A percentile compares a stretch with the other conserved stretches of the same genome.
Evolutionary conservation across 2,113 vertebrate genomes (phyloP).

Genomic region (Picathartes gymnocephalus): DNA sequence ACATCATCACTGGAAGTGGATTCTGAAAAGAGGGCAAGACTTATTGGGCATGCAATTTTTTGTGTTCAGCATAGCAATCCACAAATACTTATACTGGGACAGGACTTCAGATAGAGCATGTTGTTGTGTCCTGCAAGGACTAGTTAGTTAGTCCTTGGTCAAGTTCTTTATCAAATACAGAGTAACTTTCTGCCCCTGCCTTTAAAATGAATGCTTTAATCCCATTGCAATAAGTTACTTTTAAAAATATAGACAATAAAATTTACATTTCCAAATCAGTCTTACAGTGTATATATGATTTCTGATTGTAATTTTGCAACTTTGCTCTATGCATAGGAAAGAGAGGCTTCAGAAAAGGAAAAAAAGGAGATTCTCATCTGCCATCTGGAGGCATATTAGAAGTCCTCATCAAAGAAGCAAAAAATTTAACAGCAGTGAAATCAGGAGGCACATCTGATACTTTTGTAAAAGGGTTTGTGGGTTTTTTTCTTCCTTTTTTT

Average conservation of each 20-base stretch:
- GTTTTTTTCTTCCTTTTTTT: neutral
- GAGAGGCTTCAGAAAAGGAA: conserved; percentile 84
- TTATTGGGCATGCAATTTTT: neutral
- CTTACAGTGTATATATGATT: neutral
- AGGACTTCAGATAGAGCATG: neutral
- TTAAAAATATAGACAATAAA: neutral
- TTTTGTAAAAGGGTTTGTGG: conserved; percentile 92
- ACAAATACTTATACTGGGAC: neutral
- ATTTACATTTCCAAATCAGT: neutral
- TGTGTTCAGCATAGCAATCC: neutral
- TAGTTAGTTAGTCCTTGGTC: neutral
- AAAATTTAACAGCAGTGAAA: conserved; percentile 93
- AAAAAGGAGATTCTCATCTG: conserved; percentile 77
- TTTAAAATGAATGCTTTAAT: neutral
- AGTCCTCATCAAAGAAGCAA: conserved; percentile 93
- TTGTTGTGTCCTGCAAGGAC: neutral
- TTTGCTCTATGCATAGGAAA: conserved; percentile 75
- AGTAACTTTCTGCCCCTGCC: neutral
- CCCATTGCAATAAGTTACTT: neutral
- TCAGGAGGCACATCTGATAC: conserved; percentile 92
- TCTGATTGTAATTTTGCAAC: neutral
- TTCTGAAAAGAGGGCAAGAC: neutral
- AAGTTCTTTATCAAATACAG: neutral
- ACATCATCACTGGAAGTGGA: neutral
- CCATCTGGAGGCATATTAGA: conserved; percentile 90